Base-by-base conservation (phyloP, 1,140 invertebrate species). In the Mizuhopecten yessoensis region DNA sequence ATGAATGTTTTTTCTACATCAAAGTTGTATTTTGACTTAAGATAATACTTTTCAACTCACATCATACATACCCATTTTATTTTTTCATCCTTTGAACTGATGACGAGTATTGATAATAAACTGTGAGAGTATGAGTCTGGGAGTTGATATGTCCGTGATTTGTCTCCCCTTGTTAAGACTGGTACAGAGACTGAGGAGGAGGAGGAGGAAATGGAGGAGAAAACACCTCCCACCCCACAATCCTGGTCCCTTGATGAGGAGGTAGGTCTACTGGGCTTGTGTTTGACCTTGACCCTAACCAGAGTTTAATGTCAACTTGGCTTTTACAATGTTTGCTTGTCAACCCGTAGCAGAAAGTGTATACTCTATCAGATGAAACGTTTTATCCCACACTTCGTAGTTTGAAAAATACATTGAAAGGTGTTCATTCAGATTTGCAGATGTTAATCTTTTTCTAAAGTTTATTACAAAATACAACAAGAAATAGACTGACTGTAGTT, bases 201-300 rank as follows among this genome's bases (percentile, higher is more conserved):
- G 57, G 57, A 75, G 57, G 57, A 75, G 57, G 23, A 29, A 75
- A 29, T 29, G 2, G 57, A 75, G n/a, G 57, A 75, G 57, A 75
- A 75, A n/a, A 5, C 57, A 23, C 57, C 57, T 75, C 57, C 57
- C 57, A 75, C 57, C 23, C 57, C 57, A n/a, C 57, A 75, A n/a
- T 75, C 57, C 57, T 75, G 57, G 57, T 75, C 57, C n/a, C 57
- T 75, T 29, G 57, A 75, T 17, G 57, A 75, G 57, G 57, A 75
- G 57, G 57, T 75, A 75, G 57, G 57, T 75, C 57, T 29, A 17
- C 57, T 75, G 23, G 23, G 57, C 23, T 9, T 75, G 57, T 75
- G 23, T 75, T n/a, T 75, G 23, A 75, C 57, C 57, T n/a, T 75
- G 23, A 75, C 57, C 57, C 23, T 75, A 75, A 75, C 57, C 23